Evolutionary conservation across 2,113 vertebrate species (phyloP), one percentile per base, ranked within the genome.

Genomic region (Recurvirostra avosetta): DNA sequence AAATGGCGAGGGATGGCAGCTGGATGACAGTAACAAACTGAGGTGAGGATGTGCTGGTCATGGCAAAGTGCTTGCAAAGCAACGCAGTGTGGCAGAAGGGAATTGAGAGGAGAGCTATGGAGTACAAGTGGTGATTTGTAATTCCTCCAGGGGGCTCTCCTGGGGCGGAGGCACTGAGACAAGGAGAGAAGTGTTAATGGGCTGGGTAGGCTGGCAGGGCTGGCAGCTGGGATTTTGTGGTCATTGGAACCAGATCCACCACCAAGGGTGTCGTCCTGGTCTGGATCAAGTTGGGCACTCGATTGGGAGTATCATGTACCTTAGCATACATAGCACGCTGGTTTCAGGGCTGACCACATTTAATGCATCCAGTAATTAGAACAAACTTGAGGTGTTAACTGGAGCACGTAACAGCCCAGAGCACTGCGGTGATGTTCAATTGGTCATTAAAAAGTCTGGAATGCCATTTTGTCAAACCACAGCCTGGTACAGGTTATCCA

Each of bases 391-490:
- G 74, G 49, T 41, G 58, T 49, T 77, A 65, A 66, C 53, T 38
- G 58, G 45, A 90, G 86, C 50, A 34, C 2, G 0, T 45, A 61
- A 87, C 43, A 76, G 87, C 85, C 92, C 25, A 11, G 53, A 85
- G 77, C 53, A 32, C 58, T 59, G 29, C 2, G 3, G 43, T 27
- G 29, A 17, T 19, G 41, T 72, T 79, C 40, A 68, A 0, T 3
- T 53, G 34, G 36, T 90, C 53, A 66, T 96, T 85, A 91, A 81
- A 71, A 87, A 49, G 40, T 52, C 22, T 25, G 87, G 74, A 90
- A 61, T 61, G 43, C 56, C 5, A 1, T 81, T 89, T 86, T 89
- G 89, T 85, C 80, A 93, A 93, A 93, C 74, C 94, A 73, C 91
- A 95, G 53, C 72, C 29, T 0, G 0, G 16, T 67, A 36, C 49